Evolutionary conservation across 2,113 vertebrate species (phyloP).

Genomic region (Motacilla alba): DNA sequence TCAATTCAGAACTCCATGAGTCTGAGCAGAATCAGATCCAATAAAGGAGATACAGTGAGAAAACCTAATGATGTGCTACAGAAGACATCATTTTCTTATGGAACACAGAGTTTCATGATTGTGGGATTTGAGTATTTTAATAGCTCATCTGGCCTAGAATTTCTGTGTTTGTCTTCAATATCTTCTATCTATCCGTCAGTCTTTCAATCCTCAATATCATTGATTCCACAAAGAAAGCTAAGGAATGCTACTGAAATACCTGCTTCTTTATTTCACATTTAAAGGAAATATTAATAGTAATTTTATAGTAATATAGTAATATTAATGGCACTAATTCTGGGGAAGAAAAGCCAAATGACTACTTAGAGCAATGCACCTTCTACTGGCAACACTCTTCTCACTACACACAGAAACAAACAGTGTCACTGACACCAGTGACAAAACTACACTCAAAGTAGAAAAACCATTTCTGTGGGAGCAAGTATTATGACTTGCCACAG

Average conservation of each 20-base stretch:
- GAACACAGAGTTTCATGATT: neutral
- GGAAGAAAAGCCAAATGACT: neutral
- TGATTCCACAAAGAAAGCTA: neutral
- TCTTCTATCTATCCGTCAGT: neutral
- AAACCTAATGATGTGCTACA: neutral
- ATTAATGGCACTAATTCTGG: neutral
- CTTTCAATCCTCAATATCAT: neutral
- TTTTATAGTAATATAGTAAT: too few relatives aligned
- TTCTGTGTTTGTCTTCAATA: neutral
- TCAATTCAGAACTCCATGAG: neutral
- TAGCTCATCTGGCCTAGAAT: neutral
- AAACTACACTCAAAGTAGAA: neutral
- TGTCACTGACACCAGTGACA: neutral
- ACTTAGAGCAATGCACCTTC: neutral
- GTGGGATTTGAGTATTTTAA: neutral
- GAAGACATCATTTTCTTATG: neutral
- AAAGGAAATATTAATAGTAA: neutral
- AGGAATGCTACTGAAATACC: neutral
- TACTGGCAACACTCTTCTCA: neutral
- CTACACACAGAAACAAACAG: neutral
- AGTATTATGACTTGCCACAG: neutral
- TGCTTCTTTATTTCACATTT: neutral
- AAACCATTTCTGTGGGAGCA: neutral
- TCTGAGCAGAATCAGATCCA: neutral
- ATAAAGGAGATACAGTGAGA: neutral